phyloP scores from a whole-genome alignment of 2,797 vertebrate genomes.

The Xenops minutus region DNA sequence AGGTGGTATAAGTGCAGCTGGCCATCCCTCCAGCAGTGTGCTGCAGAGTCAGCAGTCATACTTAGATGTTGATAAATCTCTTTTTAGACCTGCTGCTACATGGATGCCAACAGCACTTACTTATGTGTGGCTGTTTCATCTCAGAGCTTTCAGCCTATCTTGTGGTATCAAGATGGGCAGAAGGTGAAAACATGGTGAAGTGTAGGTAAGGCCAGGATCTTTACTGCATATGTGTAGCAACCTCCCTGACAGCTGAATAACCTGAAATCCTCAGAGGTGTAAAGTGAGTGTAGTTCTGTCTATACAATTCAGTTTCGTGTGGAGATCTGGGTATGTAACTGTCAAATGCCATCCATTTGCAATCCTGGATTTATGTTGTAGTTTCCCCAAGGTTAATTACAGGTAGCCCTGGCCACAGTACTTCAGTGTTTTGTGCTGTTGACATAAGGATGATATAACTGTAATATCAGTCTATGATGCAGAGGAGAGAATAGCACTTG shows the following conservation, averaged over 20 bases:
- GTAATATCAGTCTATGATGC: accelerated
- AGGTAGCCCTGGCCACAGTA: background rate
- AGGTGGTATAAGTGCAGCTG: background rate
- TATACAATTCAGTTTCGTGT: background rate
- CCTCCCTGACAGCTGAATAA: accelerated
- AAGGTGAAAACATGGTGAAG: background rate
- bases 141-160: background rate
- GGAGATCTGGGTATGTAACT: background rate
- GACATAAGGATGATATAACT: background rate
- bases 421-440: background rate
- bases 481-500: background rate
- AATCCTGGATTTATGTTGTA: background rate
- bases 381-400: background rate
- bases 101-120: background rate
- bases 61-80: background rate
- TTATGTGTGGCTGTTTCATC: background rate
- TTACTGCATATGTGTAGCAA: background rate
- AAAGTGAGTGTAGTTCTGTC: background rate
- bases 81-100: background rate
- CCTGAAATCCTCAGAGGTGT: background rate
- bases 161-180: background rate
- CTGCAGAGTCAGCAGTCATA: no score
- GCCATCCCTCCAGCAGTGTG: background rate
- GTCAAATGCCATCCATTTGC: background rate
- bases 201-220: background rate